Evolutionary conservation across 2,113 vertebrate species (phyloP), one percentile per base, ranked within the genome.

Genomic region (Parotia lawesii): DNA sequence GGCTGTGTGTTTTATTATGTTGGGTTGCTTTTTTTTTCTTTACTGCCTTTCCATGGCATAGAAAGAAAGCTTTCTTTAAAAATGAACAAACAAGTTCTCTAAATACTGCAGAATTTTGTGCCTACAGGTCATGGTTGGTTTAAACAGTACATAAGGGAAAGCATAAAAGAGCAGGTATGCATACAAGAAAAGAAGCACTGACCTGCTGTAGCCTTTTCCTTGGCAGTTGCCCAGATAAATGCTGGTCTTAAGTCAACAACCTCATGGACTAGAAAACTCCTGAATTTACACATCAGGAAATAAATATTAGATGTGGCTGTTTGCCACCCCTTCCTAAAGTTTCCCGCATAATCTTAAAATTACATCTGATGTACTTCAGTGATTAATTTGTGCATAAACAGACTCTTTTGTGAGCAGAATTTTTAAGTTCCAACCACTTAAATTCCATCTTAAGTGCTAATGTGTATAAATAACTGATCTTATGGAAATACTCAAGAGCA

Each of bases 201-300:
- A 94, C 77, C 81, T 91, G 54, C 54, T 73, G 38, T 47, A 89
- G 70, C 62, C 67, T 91, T 89, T 76, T 73, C 50, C 58, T 85
- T 92, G 81, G 74, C 91, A 89, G 66, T 28, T 65, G 29, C 50
- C 84, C 91, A 94, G 42, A 85, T 82, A 33, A 84, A 92, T 38
- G 28, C 29, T 50, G 22, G 37, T 69, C 77, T 87, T 89, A 92
- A 92, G 79, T 89, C 92, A 95, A 89, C 70, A 85, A 76, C 44
- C 29, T 57, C 66, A 42, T 28, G 31, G 50, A 70, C 50, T 76
- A 79, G 51, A 67, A 87, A 89, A 96, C 29, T 82, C 93, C 25
- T 79, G 64, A 85, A 94, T 92, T 89, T 94, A 72, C 66, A 87
- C 33, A 93, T 73, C 47, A 91, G 87, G 77, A 95, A 95, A 94